These are phyloP conservation scores for Onychomys arenicola DNA, from an alignment of 2,797 vertebrate species.

Conservation along the genomic window DNA sequence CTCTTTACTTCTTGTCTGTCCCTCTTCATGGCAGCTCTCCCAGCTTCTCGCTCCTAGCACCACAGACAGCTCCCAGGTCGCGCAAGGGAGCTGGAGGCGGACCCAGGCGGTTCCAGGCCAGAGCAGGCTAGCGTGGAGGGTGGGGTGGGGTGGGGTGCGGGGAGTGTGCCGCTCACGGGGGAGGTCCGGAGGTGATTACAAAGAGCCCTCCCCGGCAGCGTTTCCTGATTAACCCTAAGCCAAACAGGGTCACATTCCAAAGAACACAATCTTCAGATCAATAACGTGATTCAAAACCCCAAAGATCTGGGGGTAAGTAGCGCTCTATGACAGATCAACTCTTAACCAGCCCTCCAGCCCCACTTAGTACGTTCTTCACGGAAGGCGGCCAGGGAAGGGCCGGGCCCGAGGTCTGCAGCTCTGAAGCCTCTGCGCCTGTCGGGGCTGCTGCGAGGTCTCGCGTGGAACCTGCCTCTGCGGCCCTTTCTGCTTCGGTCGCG, in stretches of 20 bases:
- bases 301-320: conserved; percentile 73
- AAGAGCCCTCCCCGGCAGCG: conserved; percentile 21
- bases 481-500: neutral
- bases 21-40: accelerated
- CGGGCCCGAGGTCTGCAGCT: neutral
- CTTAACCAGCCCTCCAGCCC: conserved; percentile 45
- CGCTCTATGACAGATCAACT: conserved; percentile 69
- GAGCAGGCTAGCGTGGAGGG: conserved; percentile 21
- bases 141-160: neutral
- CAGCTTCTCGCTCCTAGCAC: conserved; percentile 81
- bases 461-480: neutral
- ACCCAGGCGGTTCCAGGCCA: neutral
- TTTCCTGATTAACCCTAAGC: conserved; percentile 67
- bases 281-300: conserved; percentile 58
- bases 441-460: neutral
- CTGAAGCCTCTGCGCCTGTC: neutral
- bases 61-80: conserved; percentile 87
- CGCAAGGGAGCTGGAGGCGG: accelerated
- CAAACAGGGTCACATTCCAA: conserved; percentile 78
- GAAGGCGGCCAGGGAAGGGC: conserved; percentile 46
- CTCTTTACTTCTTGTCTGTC: accelerated
- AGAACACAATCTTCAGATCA: conserved; percentile 79
- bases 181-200: conserved; percentile 24
- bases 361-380: conserved; percentile 66
- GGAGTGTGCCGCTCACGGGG: neutral